These are phyloP conservation scores for Enteromius radiatus DNA, from an alignment of 2,797 vertebrate species.

Conservation along the genomic window DNA sequence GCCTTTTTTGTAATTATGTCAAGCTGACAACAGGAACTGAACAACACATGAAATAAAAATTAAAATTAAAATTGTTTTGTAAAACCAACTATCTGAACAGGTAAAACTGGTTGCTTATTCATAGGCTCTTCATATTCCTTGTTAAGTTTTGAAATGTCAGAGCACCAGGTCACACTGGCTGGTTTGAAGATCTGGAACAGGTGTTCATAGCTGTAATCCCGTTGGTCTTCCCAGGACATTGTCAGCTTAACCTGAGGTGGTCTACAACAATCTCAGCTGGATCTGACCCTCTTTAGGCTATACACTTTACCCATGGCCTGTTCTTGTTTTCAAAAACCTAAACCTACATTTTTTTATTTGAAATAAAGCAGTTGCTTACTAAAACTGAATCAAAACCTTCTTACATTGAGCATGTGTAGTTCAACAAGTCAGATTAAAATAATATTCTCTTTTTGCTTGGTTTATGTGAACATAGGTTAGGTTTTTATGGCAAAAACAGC, in stretches of 20 bases:
- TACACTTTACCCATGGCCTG: neutral
- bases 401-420: neutral
- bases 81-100: neutral
- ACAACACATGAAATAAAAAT: neutral
- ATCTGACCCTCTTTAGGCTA: slow-evolving; percentile 49
- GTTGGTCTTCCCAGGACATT: slow-evolving; percentile 69
- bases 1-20: neutral
- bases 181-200: slow-evolving; percentile 70
- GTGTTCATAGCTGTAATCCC: slow-evolving; percentile 73
- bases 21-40: neutral
- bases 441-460: neutral
- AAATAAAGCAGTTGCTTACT: neutral
- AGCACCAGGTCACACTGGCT: slow-evolving; percentile 61
- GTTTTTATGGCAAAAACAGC: neutral
- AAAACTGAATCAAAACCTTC: neutral
- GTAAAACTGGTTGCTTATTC: slow-evolving; percentile 41
- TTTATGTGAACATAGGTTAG: neutral
- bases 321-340: neutral
- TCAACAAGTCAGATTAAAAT: neutral
- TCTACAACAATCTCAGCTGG: slow-evolving; percentile 69
- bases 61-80: neutral
- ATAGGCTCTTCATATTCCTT: slow-evolving; percentile 43
- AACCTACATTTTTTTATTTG: neutral
- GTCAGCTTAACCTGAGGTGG: slow-evolving; percentile 79
- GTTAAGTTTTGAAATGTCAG: slow-evolving; percentile 62